Evolutionary conservation across 37 sponge, comb jelly and placozoan genomes (phyloP), one percentile per base, ranked within the genome.

Genomic region (Mnemiopsis leidyi): DNA sequence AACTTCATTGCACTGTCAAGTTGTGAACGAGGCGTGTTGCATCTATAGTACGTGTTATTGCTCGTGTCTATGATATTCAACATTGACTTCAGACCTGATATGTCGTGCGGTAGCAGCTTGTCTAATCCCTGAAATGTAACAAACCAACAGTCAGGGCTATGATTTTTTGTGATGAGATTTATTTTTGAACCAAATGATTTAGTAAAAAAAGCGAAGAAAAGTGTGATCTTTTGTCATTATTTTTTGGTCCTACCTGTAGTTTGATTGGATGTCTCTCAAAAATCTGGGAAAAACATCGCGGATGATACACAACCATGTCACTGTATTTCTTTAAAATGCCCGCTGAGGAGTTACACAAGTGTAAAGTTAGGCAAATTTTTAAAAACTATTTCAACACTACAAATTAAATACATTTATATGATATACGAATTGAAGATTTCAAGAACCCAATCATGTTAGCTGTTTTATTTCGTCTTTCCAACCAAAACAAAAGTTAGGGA

Each of bases 271-370:
- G 25, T 23, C 18, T 85, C 29, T 26, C 48, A 39, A 40, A 85
- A 23, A 13, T 29, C 2, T 40, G 36, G 2, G 90, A 38, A 28
- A 85, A 85, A 29, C 90, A 85, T 38, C 61, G 2, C 61, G 61
- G 61, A 85, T 85, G 90, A 39, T 85, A 85, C 7, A 85, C 48
- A 3, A 38, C 61, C 39, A 38, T 28, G n/a, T 71, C 75, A 25
- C 61, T 23, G 39, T 23, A 25, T 0, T 38, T 38, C 30, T 71
- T 71, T 25, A 85, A 0, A 39, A n/a, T 40, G 25, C 90, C 90
- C 33, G 29, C 90, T 85, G 90, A 39, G 36, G 39, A 28, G 39
- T 9, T 32, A 79, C 38, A 35, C 28, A 73, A n/a, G n/a, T n/a
- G n/a, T n/a, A n/a, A n/a, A n/a, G n/a, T n/a, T n/a, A n/a, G n/a